Evolutionary conservation across 2,888 invertebrate genomes (phyloP).

Genomic region (Lordiphosa fenestrarum): DNA sequence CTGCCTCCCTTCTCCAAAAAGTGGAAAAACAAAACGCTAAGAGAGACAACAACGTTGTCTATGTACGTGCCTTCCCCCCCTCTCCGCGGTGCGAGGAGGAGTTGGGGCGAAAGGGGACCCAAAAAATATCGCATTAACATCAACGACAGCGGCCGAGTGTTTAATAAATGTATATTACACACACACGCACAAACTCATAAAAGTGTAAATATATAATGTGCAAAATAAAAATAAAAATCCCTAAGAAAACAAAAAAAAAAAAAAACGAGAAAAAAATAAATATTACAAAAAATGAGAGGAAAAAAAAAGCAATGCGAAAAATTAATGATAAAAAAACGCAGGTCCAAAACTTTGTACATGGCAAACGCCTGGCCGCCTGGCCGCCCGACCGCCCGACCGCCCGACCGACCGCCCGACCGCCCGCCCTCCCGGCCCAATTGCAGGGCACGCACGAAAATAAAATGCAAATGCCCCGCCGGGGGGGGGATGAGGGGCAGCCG

Average conservation of each 20-base stretch:
- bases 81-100: no score
- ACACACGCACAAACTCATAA: constrained; percentile 5
- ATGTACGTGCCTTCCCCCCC: constrained; percentile 7
- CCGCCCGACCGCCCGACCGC: not conserved
- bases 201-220: constrained; percentile 38
- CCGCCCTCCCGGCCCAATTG: constrained; percentile 40
- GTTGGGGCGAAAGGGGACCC: constrained; percentile 14
- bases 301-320: not conserved
- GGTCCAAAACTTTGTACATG: constrained; percentile 28
- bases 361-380: constrained; percentile 2
- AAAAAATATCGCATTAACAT: constrained; percentile 44
- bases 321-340: constrained; percentile 21
- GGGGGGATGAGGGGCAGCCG: no score
- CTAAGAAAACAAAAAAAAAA: constrained; percentile 16
- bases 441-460: constrained; percentile 70
- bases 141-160: constrained; percentile 29
- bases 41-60: constrained; percentile 12
- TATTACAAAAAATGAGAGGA: not conserved
- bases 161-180: constrained; percentile 10
- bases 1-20: no score
- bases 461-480: constrained; percentile 66
- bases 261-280: constrained; percentile 20
- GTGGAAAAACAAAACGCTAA: not conserved
- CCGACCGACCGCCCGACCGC: constrained; percentile 6
- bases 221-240: constrained; percentile 28